Evolutionary conservation across 2,797 vertebrate species (phyloP).

Genomic region (Typhlichthys subterraneus): DNA sequence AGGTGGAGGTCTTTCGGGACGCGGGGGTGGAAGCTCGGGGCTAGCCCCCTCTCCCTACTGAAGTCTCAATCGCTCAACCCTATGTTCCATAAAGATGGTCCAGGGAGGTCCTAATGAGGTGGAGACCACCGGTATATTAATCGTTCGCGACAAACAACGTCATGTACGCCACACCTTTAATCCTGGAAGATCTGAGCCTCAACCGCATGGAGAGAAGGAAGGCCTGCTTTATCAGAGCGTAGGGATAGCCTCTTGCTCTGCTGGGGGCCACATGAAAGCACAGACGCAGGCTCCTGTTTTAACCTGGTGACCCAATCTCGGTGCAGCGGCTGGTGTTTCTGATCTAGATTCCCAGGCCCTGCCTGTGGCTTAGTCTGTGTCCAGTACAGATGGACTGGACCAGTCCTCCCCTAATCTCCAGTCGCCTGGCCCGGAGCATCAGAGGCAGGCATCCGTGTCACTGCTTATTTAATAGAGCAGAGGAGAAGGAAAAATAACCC

Average conservation of each 20-base stretch:
- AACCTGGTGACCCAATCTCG: conserved; percentile 39
- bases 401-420: conserved; percentile 33
- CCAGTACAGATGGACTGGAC: conserved; percentile 22
- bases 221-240: conserved; percentile 40
- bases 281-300: conserved; percentile 32
- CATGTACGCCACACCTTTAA: conserved; percentile 8
- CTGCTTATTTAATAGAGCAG: conserved; percentile 32
- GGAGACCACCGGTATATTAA: conserved; percentile 49
- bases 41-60: conserved; percentile 15
- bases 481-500: conserved; percentile 27
- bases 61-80: conserved; percentile 36
- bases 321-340: conserved; percentile 24
- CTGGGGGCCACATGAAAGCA: conserved; percentile 52
- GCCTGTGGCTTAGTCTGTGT: conserved; percentile 18
- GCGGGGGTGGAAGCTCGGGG: conserved; percentile 1
- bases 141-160: conserved; percentile 12
- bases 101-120: conserved; percentile 56
- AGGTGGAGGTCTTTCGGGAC: conserved; percentile 6
- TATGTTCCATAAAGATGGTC: conserved; percentile 44
- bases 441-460: conserved; percentile 37
- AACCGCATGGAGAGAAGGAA: conserved; percentile 22
- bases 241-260: conserved; percentile 28
- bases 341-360: conserved; percentile 30
- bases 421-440: conserved; percentile 55
- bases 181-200: conserved; percentile 11